phyloP scores from a whole-genome alignment of 2,888 invertebrate species.

The Pyrochroa serraticornis region DNA sequence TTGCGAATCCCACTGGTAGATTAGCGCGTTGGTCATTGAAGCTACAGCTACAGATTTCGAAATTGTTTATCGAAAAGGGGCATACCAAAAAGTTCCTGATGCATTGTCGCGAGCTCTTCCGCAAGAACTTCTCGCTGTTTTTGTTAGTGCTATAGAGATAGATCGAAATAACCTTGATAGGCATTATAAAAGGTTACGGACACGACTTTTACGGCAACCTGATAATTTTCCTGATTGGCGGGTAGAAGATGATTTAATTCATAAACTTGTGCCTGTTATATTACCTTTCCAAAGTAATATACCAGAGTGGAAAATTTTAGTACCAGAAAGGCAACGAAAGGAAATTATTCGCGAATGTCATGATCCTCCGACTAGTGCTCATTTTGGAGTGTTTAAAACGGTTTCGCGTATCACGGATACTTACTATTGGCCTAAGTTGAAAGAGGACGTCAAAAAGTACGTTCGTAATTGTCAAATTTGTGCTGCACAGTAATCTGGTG shows the following conservation, averaged over 20 bases:
- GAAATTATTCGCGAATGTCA: neutral
- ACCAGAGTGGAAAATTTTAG: too few relatives aligned
- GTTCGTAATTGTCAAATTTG: slow-evolving; percentile 3
- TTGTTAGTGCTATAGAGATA: too few relatives aligned
- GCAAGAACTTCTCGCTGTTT: too few relatives aligned
- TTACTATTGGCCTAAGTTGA: slow-evolving; percentile 28
- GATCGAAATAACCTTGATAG: too few relatives aligned
- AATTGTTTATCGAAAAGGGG: slow-evolving; percentile 30
- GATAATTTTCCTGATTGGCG: too few relatives aligned
- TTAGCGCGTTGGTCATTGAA: slow-evolving; percentile 26
- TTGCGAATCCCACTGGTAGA: slow-evolving; percentile 20
- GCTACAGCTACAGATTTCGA: slow-evolving; percentile 27
- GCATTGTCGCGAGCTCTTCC: slow-evolving; percentile 29
- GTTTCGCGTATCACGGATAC: neutral
- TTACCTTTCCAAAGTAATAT: too few relatives aligned
- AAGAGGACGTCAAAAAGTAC: slow-evolving; percentile 6
- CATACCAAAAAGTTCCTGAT: slow-evolving; percentile 33
- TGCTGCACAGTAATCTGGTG: too few relatives aligned
- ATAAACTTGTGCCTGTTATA: too few relatives aligned
- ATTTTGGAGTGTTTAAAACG: slow-evolving; percentile 21
- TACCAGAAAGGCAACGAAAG: too few relatives aligned
- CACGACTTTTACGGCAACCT: too few relatives aligned
- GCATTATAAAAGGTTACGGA: too few relatives aligned
- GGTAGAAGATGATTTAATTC: too few relatives aligned
- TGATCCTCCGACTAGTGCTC: slow-evolving; percentile 18